Base-by-base conservation (phyloP, 92 coral and sea anemone species). In the Parazoanthus atlanticus region DNA sequence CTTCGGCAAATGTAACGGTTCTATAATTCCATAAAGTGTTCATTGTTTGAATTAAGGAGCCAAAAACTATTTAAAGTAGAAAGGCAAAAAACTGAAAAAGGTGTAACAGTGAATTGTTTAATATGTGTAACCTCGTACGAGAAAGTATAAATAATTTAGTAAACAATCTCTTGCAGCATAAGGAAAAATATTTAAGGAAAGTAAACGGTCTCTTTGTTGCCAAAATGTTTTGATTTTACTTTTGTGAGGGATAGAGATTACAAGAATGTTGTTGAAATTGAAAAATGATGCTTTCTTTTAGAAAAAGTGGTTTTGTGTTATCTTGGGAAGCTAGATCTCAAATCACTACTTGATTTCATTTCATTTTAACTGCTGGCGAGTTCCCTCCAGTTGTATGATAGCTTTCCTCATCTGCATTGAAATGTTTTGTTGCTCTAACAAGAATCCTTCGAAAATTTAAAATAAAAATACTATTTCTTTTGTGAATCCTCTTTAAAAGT, bases 291-390 rank as follows among this genome's bases (percentile, higher is more conserved):
- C 61, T 72, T 16, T 72, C 76, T 78, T 82, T 28, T 38, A 16
- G 74, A 43, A 69, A 82, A 28, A 25, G 28, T 3, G 73, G 31
- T 67, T 83, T 32, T 67, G n/a, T 41, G 56, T 66, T 66, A 66
- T 66, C 61, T 40, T 13, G 28, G n/a, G 28, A 75, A 75, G 36
- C 31, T 32, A 75, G 21, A 75, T 75, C 29, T 19, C 79, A 75
- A 75, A 75, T 36, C 79, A 41, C 67, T 32, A 46, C 79, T 75
- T 78, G 47, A 41, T 41, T 78, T 78, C 82, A 30, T 46, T 43
- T 43, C 11, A 29, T 28, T 78, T 78, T 78, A 46, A 78, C 34
- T 43, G n/a, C 56, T n/a, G 38, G 76, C 33, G 64, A 52, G 34
- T 47, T 78, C n/a, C 33, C 3, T 15, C 58, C 3, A 13, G 58